phyloP scores from a whole-genome alignment of 2,888 invertebrate genomes.

The Leptinotarsa rubiginosa region DNA sequence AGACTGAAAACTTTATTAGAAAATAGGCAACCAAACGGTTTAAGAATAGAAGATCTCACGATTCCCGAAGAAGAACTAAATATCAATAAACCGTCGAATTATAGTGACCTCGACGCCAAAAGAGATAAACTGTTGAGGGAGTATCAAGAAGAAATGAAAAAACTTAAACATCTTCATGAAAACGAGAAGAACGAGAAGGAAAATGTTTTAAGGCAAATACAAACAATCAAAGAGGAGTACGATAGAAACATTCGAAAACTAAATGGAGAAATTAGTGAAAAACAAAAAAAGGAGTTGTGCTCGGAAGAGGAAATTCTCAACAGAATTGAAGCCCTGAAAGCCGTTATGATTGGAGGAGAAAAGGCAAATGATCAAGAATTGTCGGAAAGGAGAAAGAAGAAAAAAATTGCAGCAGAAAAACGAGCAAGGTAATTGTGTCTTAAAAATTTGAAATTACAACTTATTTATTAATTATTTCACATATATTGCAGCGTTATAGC shows the following conservation, averaged over 20 bases:
- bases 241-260: slow-evolving; percentile 70
- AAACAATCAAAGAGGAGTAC: slow-evolving; percentile 71
- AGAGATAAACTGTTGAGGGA: slow-evolving; percentile 65
- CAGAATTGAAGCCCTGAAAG: slow-evolving; percentile 71
- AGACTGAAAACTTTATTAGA: slow-evolving; percentile 74
- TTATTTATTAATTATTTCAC: background rate
- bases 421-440: slow-evolving; percentile 61
- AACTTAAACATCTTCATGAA: slow-evolving; percentile 63
- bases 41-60: slow-evolving; percentile 56
- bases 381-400: slow-evolving; percentile 75
- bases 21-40: slow-evolving; percentile 49
- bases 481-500: slow-evolving; percentile 68
- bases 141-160: slow-evolving; percentile 70
- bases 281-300: slow-evolving; percentile 68
- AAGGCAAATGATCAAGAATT: slow-evolving; percentile 78
- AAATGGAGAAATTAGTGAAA: slow-evolving; percentile 71
- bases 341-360: slow-evolving; percentile 85
- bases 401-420: slow-evolving; percentile 78
- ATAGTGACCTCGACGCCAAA: slow-evolving; percentile 57
- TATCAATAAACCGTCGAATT: slow-evolving; percentile 42
- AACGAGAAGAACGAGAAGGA: slow-evolving; percentile 65
- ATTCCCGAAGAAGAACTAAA: slow-evolving; percentile 48
- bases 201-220: slow-evolving; percentile 64
- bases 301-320: slow-evolving; percentile 64
- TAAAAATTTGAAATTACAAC: background rate